Evolutionary conservation across 1,140 invertebrate genomes (phyloP).

Genomic region (Nebria ingens): DNA sequence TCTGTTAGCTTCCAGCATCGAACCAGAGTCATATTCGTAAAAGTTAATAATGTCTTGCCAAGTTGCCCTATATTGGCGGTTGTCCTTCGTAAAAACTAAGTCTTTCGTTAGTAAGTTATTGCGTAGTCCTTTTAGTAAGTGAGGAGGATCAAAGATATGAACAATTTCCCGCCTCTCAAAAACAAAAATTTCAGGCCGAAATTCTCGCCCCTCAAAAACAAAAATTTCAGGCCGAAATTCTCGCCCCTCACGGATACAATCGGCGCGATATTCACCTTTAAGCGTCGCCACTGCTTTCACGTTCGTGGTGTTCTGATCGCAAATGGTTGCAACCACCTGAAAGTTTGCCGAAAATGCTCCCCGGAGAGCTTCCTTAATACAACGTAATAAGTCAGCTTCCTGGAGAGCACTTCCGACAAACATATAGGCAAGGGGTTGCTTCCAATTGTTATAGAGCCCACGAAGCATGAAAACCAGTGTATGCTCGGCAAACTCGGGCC

Average conservation of each 20-base stretch:
- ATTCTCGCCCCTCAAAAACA: slow-evolving; percentile 4
- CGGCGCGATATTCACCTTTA: too few relatives aligned
- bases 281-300: too few relatives aligned
- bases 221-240: slow-evolving; percentile 1
- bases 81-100: neutral
- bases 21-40: slow-evolving; percentile 9
- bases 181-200: slow-evolving; percentile 2
- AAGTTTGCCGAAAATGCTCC: neutral
- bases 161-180: slow-evolving; percentile 11
- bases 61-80: slow-evolving; percentile 4
- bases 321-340: too few relatives aligned
- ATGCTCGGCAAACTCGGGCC: neutral
- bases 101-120: slow-evolving; percentile 10
- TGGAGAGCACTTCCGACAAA: neutral
- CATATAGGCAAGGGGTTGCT: neutral
- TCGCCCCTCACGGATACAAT: neutral
- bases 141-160: slow-evolving; percentile 12
- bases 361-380: neutral
- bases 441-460: neutral
- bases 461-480: neutral
- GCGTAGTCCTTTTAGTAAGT: slow-evolving; percentile 12
- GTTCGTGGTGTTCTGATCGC: too few relatives aligned
- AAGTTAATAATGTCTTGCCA: slow-evolving; percentile 13
- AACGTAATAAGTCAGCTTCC: neutral
- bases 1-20: slow-evolving; percentile 10